A percentile compares a stretch with the other conserved stretches of the same genome.
Evolutionary conservation across 1,140 invertebrate species (phyloP).

Genomic region (Lepidurus couesii): DNA sequence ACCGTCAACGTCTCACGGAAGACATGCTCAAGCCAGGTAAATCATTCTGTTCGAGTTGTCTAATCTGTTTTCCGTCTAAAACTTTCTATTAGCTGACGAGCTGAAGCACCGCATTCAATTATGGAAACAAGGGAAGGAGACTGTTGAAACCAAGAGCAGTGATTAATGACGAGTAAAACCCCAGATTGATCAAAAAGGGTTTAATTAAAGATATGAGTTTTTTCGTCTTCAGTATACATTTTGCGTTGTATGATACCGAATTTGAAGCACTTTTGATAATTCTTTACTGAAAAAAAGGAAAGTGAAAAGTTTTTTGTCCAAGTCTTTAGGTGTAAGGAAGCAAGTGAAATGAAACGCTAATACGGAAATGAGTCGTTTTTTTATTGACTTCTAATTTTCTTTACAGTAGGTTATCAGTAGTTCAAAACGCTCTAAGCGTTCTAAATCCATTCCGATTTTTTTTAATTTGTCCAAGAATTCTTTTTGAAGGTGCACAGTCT

Average conservation of each 20-base stretch:
- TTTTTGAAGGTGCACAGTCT: not conserved
- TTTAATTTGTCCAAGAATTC: not conserved
- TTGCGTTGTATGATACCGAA: not conserved
- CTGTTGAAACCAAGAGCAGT: conserved; percentile 32
- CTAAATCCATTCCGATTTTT: not conserved
- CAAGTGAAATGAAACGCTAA: not conserved
- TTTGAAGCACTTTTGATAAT: conserved; percentile 19
- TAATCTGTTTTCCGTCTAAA: conserved; percentile 49
- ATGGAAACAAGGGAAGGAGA: conserved; percentile 68
- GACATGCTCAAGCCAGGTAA: conserved; percentile 68
- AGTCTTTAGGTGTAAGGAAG: conserved; percentile 2
- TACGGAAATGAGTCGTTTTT: not conserved
- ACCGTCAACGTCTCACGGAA: conserved; percentile 83
- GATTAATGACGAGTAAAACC: not conserved
- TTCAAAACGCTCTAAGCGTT: not conserved
- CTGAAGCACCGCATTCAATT: conserved; percentile 68
- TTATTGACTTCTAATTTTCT: not conserved
- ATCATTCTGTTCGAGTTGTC: not conserved
- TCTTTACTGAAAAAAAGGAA: not conserved
- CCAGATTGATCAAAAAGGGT: not conserved
- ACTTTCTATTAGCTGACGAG: conserved; percentile 47
- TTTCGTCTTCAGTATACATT: not conserved
- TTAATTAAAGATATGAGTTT: not conserved
- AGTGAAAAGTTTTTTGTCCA: conserved; percentile 1
- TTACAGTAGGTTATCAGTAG: not conserved